Evolutionary conservation across 2,113 vertebrate species (phyloP), one percentile per base, ranked within the genome.

Genomic region (Pluvianellus socialis): DNA sequence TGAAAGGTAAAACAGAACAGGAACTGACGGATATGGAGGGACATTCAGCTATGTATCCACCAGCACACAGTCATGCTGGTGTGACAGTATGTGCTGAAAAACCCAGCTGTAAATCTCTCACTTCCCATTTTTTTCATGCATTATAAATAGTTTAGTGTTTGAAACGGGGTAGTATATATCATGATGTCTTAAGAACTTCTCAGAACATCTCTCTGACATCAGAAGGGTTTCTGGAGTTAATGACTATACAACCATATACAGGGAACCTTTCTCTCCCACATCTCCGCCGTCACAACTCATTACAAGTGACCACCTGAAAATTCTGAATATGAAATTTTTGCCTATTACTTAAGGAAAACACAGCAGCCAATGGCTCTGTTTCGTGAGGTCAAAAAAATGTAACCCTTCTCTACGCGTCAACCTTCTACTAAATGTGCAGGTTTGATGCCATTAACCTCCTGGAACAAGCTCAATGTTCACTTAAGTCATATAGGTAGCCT

Each of bases 391-490:
- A 72, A 75, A 67, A 73, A 62, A 35, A 17, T 1, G 8, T 63
- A 93, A 65, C 8, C 14, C 26, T 80, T 68, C 38, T 83, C 26
- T 63, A 17, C 26, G 80, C 74, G 58, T 58, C 75, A 91, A 10
- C 22, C 15, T 71, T 45, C 74, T 61, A 77, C 65, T 59, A 76
- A 70, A 93, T 32, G 67, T 30, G 53, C 49, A 85, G 58, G 77
- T 62, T 73, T 82, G 75, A 91, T 76, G 82, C 59, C 79, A 82
- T 89, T 86, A 91, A 35, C 66, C 21, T 74, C 28, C n/a, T 33
- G 16, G 77, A 94, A 92, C 11, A 77, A 66, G 26, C n/a, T 77
- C 80, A 74, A 33, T 8, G 26, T 61, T 79, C 58, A 52, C 16
- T 45, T 8, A 56, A 80, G 52, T 71, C 59, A 40, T 10, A 70